Evolutionary conservation across 2,113 vertebrate species (phyloP), one percentile per base, ranked within the genome.

Genomic region (Neolamprologus kungweensis): DNA sequence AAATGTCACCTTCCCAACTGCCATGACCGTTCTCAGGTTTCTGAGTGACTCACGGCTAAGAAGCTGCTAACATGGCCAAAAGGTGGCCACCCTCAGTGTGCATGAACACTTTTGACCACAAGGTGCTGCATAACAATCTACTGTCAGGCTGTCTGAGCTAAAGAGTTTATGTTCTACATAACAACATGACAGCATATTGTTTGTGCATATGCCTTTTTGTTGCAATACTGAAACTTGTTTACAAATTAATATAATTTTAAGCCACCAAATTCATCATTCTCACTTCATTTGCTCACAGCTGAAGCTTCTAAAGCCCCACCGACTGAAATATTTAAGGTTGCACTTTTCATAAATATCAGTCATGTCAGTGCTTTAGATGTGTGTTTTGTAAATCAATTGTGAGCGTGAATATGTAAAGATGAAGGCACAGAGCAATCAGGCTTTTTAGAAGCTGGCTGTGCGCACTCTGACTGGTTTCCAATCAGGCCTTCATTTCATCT

Each of bases 1-100:
- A 93, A 98, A 97, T 83, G 97, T 97, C 85, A 98, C 95, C 93
- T 95, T 97, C 58, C 98, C 96, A 17, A 98, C 95, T 2, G 97
- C 97, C 98, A 98, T 98, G 63, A 63, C 82, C 10, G 84, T 35
- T 26, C 57, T 28, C 8, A 5, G 42, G n/a, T 51, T n/a, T 31
- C 7, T 23, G n/a, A 7, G 8, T 21, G 16, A 16, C 6, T 86
- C 87, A 86, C 60, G 14, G 88, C 88, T 88, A 75, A 4, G 57
- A 9, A 1, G 55, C 51, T 13, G 3, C 9, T 19, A 51, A 31
- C 87, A 91, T 86, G 79, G 31, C 60, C 12, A 40, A 42, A 26
- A 51, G 6, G 13, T 50, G 55, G 7, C 50, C 17, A 1, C 8
- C n/a, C n/a, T 83, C 21, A 85, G 16, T 28, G 16, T 60, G 23